phyloP scores from a whole-genome alignment of 2,888 invertebrate species.

The Abrostola tripartita region DNA sequence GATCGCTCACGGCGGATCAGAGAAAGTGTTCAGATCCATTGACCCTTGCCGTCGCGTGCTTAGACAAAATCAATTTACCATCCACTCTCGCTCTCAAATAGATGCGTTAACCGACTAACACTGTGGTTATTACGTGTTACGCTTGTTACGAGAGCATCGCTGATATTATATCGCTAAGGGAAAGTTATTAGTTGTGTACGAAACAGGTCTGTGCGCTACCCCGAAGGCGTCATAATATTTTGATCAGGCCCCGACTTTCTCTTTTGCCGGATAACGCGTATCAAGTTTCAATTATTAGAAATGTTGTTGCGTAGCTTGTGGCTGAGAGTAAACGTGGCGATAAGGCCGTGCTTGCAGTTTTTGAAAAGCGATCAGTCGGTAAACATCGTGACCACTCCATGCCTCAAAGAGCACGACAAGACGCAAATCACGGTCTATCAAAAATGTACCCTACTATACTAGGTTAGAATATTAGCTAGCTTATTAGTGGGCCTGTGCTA shows the following conservation, averaged over 20 bases:
- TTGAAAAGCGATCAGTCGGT: not conserved
- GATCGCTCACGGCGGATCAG: conserved; percentile 60
- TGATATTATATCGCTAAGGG: conserved; percentile 77
- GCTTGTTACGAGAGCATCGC: conserved; percentile 71
- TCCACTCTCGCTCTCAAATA: conserved; percentile 80
- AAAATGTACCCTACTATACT: no score
- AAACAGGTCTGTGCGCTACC: conserved; percentile 58
- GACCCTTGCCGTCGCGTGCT: conserved; percentile 81
- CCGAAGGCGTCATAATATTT: conserved; percentile 57
- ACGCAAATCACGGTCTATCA: no score
- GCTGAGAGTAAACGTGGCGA: not conserved
- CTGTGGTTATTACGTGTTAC: conserved; percentile 73
- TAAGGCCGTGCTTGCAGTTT: not conserved
- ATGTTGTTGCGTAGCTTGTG: conserved; percentile 7
- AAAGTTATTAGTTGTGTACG: conserved; percentile 74
- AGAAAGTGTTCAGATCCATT: conserved; percentile 80
- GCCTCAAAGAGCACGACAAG: not conserved
- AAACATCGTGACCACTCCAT: not conserved
- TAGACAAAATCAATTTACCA: conserved; percentile 80
- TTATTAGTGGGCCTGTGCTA: no score
- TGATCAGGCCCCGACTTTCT: conserved; percentile 48
- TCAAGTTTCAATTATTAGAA: conserved; percentile 34
- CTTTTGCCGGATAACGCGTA: conserved; percentile 29
- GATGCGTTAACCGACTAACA: conserved; percentile 68
- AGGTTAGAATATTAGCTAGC: no score